phyloP scores from a whole-genome alignment of 2,797 vertebrate species.

The Anableps anableps region DNA sequence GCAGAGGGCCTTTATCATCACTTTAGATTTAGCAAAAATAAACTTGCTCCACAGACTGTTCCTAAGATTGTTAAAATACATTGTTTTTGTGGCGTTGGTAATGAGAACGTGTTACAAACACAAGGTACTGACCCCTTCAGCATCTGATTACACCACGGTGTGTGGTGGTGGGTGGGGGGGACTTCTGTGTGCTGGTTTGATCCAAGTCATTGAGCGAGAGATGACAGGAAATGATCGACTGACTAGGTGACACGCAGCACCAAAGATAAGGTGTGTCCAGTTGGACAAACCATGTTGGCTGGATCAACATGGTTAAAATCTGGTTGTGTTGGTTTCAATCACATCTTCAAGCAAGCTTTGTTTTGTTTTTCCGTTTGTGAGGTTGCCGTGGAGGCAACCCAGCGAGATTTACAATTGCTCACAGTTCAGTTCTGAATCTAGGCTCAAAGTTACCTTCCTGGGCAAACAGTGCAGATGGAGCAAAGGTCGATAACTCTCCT shows the following conservation, averaged over 20 bases:
- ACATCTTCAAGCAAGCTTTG: too few species aligned
- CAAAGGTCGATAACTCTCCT: too few species aligned
- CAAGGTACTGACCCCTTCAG: background rate
- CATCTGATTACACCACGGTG: background rate
- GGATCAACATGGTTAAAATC: too few species aligned
- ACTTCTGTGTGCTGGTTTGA: background rate
- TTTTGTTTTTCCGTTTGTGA: background rate
- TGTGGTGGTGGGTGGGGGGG: background rate
- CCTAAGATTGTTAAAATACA: background rate
- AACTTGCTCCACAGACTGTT: background rate
- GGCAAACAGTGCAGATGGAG: too few species aligned
- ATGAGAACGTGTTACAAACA: background rate
- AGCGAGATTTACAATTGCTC: too few species aligned
- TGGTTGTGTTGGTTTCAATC: too few species aligned
- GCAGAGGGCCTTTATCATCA: background rate
- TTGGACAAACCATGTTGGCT: background rate
- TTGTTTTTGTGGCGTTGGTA: background rate
- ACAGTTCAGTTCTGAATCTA: too few species aligned
- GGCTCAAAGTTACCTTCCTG: too few species aligned
- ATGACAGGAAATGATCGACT: background rate
- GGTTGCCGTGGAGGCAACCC: too few species aligned
- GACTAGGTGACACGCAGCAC: background rate
- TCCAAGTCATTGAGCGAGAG: background rate
- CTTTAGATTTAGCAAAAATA: background rate
- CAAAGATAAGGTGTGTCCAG: background rate